Conservation (phyloP, 1,140 invertebrate genomes). For the Sarcophaga peregrina region DNA sequence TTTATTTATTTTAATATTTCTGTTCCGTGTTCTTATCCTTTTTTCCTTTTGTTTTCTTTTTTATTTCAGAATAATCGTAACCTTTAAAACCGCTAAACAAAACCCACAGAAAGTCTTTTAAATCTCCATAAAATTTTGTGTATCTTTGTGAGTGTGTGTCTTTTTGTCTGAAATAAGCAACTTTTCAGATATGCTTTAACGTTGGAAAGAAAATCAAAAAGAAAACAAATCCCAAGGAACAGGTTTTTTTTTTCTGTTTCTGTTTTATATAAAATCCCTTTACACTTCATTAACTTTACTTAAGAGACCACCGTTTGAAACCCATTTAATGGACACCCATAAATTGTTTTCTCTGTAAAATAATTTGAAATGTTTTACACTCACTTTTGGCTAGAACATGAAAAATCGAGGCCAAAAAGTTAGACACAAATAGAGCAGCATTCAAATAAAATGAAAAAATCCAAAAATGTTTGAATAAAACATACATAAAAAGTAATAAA, state of each 20-base stretch:
- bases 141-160: too few species aligned
- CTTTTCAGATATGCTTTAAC: too few species aligned
- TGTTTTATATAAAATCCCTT: neutral
- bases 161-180: too few species aligned
- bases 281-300: conserved; percentile 25
- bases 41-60: neutral
- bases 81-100: conserved; percentile 5
- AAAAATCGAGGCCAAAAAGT: conserved; percentile 13
- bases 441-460: too few species aligned
- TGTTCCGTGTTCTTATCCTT: neutral
- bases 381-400: neutral
- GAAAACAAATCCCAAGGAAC: neutral
- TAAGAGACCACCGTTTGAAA: conserved; percentile 14
- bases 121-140: too few species aligned
- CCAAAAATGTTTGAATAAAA: neutral
- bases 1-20: neutral
- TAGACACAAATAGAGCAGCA: neutral
- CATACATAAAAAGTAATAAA: conserved; percentile 25
- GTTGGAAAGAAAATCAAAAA: too few species aligned
- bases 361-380: conserved; percentile 25
- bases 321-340: conserved; percentile 14
- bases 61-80: neutral
- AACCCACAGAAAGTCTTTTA: too few species aligned
- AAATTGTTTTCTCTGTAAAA: conserved; percentile 1
- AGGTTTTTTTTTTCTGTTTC: neutral